A percentile compares a stretch with the other conserved stretches of the same genome.
Evolutionary conservation across 2,113 vertebrate genomes (phyloP).

Genomic region (Tachysurus fulvidraco): DNA sequence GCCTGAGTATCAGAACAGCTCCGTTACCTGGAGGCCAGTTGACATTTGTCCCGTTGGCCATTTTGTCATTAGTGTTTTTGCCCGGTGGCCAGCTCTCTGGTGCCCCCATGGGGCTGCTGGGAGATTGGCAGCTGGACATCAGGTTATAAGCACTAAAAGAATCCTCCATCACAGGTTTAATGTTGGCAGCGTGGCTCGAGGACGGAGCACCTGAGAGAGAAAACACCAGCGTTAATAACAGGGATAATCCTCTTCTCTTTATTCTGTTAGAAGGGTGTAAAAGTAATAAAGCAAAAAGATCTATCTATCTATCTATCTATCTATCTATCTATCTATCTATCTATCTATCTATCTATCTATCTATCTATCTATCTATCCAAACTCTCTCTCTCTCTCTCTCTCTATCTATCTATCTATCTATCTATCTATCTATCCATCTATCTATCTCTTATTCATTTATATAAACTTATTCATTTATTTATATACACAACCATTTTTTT

Average conservation of each 20-base stretch:
- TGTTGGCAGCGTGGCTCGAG: slow-evolving; percentile 84
- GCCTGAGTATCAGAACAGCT: background rate
- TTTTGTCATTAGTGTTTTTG: slow-evolving; percentile 92
- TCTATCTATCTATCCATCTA: too few relatives aligned
- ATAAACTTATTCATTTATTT: too few relatives aligned
- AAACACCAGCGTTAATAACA: background rate
- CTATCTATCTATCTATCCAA: too few relatives aligned
- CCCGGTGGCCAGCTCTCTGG: slow-evolving; percentile 95
- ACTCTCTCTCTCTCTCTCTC: too few relatives aligned
- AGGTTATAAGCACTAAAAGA: slow-evolving; percentile 93
- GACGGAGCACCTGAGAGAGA: slow-evolving; percentile 91
- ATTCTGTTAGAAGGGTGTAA: background rate
- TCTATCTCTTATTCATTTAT: too few relatives aligned
- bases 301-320: background rate
- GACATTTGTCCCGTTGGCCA: slow-evolving; percentile 94
- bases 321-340: too few relatives aligned
- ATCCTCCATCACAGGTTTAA: slow-evolving; percentile 91
- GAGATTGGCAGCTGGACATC: slow-evolving; percentile 88
- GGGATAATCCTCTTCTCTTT: too few relatives aligned
- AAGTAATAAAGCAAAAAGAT: background rate
- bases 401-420: too few relatives aligned
- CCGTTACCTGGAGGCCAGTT: slow-evolving; percentile 94
- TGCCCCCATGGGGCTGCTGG: slow-evolving; percentile 87
- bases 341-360: too few relatives aligned
- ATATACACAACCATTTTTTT: too few relatives aligned